Evolutionary conservation across 2,888 invertebrate species (phyloP).

Genomic region (Ganaspis brasiliensis): DNA sequence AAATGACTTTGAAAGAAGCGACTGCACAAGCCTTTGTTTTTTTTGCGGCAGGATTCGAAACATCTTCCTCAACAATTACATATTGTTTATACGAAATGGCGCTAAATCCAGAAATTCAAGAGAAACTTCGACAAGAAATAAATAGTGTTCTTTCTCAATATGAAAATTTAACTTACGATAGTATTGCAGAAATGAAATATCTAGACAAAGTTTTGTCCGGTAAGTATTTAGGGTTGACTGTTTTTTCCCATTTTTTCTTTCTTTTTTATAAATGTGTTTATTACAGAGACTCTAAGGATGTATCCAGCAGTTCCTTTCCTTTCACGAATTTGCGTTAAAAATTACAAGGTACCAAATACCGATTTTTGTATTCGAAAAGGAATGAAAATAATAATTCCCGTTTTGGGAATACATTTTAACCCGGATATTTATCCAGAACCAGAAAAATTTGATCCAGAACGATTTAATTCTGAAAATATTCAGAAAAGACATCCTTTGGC

Average conservation of each 20-base stretch:
- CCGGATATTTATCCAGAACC: constrained; percentile 77
- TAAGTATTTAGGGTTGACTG: constrained; percentile 57
- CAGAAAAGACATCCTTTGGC: constrained; percentile 65
- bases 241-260: no score
- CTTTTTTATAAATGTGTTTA: constrained; percentile 38
- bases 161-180: constrained; percentile 74
- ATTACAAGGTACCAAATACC: constrained; percentile 74
- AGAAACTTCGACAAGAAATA: constrained; percentile 76
- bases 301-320: constrained; percentile 78
- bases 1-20: background rate
- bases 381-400: constrained; percentile 62
- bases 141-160: constrained; percentile 64
- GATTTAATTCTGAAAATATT: constrained; percentile 66
- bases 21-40: constrained; percentile 80
- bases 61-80: constrained; percentile 79
- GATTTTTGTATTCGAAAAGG: constrained; percentile 65
- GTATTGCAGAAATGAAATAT: constrained; percentile 78
- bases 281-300: constrained; percentile 80
- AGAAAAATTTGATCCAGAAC: constrained; percentile 80
- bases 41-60: constrained; percentile 81
- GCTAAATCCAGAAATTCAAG: constrained; percentile 77
- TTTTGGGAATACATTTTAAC: constrained; percentile 65
- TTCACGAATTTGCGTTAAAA: constrained; percentile 71
- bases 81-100: constrained; percentile 80
- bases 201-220: constrained; percentile 78